phyloP scores from a whole-genome alignment of 2,797 vertebrate species.

The Oryzias sinensis region DNA sequence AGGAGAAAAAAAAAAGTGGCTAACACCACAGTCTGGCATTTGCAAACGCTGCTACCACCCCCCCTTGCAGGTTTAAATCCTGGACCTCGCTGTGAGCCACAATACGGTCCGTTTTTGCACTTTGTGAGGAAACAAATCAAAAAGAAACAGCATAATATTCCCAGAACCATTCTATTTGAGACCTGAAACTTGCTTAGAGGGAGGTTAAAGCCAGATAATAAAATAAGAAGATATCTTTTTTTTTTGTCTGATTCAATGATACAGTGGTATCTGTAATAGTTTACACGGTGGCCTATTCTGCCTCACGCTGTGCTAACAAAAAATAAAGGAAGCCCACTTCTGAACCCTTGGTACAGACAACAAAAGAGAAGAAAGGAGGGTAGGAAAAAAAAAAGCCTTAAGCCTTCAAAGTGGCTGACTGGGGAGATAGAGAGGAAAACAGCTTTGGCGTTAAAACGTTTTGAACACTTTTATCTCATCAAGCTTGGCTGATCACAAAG shows the following conservation, averaged over 20 bases:
- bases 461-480: constrained; percentile 69
- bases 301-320: constrained; percentile 24
- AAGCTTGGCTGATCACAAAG: constrained; percentile 70
- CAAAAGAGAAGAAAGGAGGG: constrained; percentile 32
- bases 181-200: constrained; percentile 11
- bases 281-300: constrained; percentile 28
- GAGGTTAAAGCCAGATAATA: constrained; percentile 10
- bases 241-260: constrained; percentile 10
- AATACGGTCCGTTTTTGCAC: constrained; percentile 8
- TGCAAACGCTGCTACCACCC: constrained; percentile 46
- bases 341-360: constrained; percentile 36
- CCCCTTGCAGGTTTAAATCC: constrained; percentile 60
- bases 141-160: constrained; percentile 37
- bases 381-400: constrained; percentile 1
- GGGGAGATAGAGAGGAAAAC: constrained; percentile 46
- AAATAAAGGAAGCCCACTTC: constrained; percentile 28
- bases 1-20: constrained; percentile 26
- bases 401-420: constrained; percentile 59
- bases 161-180: constrained; percentile 25
- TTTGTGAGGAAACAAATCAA: constrained; percentile 26
- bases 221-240: constrained; percentile 1
- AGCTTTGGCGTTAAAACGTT: constrained; percentile 60
- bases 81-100: constrained; percentile 32
- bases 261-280: constrained; percentile 14
- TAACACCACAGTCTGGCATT: constrained; percentile 55